phyloP scores from a whole-genome alignment of 1,140 invertebrate species.

The Campoletis sonorensis region DNA sequence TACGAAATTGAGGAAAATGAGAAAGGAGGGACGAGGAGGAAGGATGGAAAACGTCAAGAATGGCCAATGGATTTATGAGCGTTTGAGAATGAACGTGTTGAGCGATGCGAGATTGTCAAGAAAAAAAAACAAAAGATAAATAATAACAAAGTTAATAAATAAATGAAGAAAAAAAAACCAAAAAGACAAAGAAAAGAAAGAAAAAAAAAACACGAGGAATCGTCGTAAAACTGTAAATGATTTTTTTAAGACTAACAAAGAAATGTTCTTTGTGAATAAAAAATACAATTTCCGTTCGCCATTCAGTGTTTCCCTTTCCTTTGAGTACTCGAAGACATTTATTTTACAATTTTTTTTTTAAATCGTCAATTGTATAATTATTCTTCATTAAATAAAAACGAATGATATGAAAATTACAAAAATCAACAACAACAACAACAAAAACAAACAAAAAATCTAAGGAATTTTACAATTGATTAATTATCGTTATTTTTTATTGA shows the following conservation, averaged over 20 bases:
- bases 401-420: neutral
- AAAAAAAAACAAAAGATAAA: neutral
- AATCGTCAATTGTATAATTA: neutral
- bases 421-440: too few species aligned
- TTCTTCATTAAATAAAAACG: neutral
- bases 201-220: neutral
- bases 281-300: neutral
- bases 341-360: too few species aligned
- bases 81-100: constrained; percentile 8
- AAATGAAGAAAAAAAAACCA: neutral
- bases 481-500: constrained; percentile 41
- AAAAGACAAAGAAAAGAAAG: neutral
- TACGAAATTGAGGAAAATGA: constrained; percentile 47
- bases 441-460: too few species aligned
- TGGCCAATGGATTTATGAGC: neutral
- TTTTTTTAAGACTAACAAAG: constrained; percentile 58
- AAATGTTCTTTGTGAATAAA: constrained; percentile 5
- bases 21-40: neutral
- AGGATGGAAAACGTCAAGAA: neutral
- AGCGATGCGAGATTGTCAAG: neutral
- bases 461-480: constrained; percentile 25
- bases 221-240: constrained; percentile 56
- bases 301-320: neutral
- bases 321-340: too few species aligned
- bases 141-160: neutral